A percentile compares a stretch with the other conserved stretches of the same genome.
These are phyloP conservation scores for Drosophila fungiperda DNA, from an alignment of 2,888 invertebrate genomes.

Conservation along the genomic window DNA sequence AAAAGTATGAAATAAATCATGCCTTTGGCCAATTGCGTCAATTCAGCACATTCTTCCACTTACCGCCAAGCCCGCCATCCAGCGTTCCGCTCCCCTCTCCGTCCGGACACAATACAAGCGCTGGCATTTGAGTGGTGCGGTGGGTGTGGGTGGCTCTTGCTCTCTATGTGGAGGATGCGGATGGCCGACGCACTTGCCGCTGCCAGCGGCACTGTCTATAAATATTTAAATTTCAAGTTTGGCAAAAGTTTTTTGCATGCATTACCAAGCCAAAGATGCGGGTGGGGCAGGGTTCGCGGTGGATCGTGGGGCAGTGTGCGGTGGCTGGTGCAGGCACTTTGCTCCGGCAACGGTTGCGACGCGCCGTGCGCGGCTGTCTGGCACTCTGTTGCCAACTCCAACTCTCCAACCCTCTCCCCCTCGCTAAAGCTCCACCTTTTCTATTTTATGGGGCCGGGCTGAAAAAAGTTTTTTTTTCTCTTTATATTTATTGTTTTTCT, in stretches of 20 bases:
- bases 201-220: constrained; percentile 79
- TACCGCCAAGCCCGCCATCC: constrained; percentile 6
- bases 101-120: constrained; percentile 32
- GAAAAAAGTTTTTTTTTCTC: constrained; percentile 16
- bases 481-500: constrained; percentile 8
- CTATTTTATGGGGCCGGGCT: constrained; percentile 3
- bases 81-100: not conserved
- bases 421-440: not conserved
- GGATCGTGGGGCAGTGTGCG: not conserved
- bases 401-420: not conserved
- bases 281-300: not conserved
- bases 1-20: constrained; percentile 82
- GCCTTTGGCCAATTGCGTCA: constrained; percentile 83
- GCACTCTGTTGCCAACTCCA: constrained; percentile 5
- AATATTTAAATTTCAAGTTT: constrained; percentile 81
- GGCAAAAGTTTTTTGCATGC: constrained; percentile 81
- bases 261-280: constrained; percentile 59
- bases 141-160: constrained; percentile 28
- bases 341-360: constrained; percentile 57
- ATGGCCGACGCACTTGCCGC: constrained; percentile 58
- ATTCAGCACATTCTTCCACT: constrained; percentile 75
- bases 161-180: constrained; percentile 22
- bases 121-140: constrained; percentile 24
- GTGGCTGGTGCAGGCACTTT: constrained; percentile 36
- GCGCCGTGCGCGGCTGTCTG: constrained; percentile 48